Evolutionary conservation across 92 coral and sea anemone genomes (phyloP).

Genomic region (Epizoanthus fatuus): DNA sequence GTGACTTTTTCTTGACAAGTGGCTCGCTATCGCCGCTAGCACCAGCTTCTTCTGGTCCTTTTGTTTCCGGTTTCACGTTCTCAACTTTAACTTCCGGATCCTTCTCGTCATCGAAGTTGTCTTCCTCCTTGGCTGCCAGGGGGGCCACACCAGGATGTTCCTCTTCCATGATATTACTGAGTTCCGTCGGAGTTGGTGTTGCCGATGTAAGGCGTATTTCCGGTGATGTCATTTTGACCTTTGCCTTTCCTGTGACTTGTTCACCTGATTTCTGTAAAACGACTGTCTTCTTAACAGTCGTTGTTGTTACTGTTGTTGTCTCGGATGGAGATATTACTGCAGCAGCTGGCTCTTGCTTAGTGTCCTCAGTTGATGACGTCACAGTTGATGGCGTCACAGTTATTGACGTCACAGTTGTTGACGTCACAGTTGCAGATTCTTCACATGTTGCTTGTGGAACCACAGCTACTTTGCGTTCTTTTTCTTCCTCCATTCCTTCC

Average conservation of each 20-base stretch:
- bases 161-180: conserved; percentile 26
- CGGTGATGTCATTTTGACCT: conserved; percentile 8
- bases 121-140: conserved; percentile 33
- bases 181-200: conserved; percentile 30
- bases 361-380: neutral
- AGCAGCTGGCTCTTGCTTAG: neutral
- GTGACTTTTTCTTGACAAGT: conserved; percentile 1
- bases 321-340: neutral
- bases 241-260: conserved; percentile 24
- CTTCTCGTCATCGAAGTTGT: conserved; percentile 16
- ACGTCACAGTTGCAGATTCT: neutral
- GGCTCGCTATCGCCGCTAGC: conserved; percentile 20
- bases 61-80: conserved; percentile 2
- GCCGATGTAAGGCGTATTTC: conserved; percentile 38
- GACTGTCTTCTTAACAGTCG: conserved; percentile 25
- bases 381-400: neutral
- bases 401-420: neutral
- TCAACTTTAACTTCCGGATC: neutral
- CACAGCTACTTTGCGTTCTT: neutral
- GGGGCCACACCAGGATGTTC: conserved; percentile 37
- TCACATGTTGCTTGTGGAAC: neutral
- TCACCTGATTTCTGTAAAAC: conserved; percentile 34
- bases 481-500: neutral
- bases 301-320: conserved; percentile 24
- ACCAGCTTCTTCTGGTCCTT: neutral